These are phyloP conservation scores for Drosophila subquinaria DNA, from an alignment of 2,888 invertebrate species.

Conservation along the genomic window DNA sequence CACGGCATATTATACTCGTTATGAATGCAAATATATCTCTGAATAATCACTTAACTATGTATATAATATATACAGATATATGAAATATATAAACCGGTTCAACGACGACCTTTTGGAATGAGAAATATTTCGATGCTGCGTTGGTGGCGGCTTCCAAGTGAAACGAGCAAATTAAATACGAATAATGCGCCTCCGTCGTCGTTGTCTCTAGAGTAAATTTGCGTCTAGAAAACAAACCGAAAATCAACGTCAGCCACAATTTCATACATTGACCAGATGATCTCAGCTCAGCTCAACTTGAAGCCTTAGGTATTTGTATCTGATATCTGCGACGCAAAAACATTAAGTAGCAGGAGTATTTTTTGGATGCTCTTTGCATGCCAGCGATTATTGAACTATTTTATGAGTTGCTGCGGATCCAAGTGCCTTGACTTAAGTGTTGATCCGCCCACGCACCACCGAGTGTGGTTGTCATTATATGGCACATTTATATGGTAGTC, in stretches of 20 bases:
- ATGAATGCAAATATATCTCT: conserved; percentile 69
- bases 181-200: conserved; percentile 26
- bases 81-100: conserved; percentile 67
- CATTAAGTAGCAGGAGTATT: conserved; percentile 39
- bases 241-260: conserved; percentile 7
- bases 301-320: conserved; percentile 27
- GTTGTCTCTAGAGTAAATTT: conserved; percentile 33
- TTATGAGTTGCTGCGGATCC: conserved; percentile 37
- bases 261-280: conserved; percentile 53
- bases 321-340: conserved; percentile 69
- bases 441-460: conserved; percentile 55
- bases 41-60: conserved; percentile 22
- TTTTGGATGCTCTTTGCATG: conserved; percentile 63
- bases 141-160: conserved; percentile 62
- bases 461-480: conserved; percentile 11
- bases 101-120: conserved; percentile 72
- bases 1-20: conserved; percentile 73
- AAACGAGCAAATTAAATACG: conserved; percentile 50
- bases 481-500: not conserved
- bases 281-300: conserved; percentile 23
- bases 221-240: conserved; percentile 41
- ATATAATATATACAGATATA: conserved; percentile 16
- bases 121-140: conserved; percentile 70
- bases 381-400: conserved; percentile 58
- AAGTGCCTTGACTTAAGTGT: conserved; percentile 38